These are phyloP conservation scores for Ormyrus labotus DNA, from an alignment of 2,888 invertebrate genomes.

Conservation along the genomic window DNA sequence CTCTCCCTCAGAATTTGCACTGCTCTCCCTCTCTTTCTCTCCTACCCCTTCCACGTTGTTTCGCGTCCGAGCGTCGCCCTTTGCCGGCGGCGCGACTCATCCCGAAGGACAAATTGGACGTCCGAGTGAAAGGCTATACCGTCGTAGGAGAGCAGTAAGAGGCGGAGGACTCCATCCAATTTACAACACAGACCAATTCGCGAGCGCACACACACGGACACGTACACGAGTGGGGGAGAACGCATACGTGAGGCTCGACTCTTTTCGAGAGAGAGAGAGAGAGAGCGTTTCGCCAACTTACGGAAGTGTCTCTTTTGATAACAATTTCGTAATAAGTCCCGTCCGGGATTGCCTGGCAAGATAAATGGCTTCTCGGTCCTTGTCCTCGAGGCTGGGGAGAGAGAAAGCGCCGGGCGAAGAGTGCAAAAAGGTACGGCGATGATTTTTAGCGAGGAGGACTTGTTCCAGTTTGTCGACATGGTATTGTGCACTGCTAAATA, in stretches of 20 bases:
- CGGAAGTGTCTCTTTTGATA: conserved; percentile 24
- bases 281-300: background rate
- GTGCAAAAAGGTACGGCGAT: background rate
- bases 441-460: background rate
- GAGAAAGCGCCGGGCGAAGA: background rate
- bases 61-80: background rate
- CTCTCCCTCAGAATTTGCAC: conserved; percentile 5
- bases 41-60: too few species aligned
- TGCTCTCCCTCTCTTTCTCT: background rate
- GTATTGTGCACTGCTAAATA: too few species aligned
- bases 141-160: background rate
- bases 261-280: too few species aligned
- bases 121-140: background rate
- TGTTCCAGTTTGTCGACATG: background rate
- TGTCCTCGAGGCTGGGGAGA: background rate
- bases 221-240: too few species aligned
- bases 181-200: background rate
- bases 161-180: background rate
- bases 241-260: too few species aligned
- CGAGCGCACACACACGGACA: too few species aligned
- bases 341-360: conserved; percentile 14
- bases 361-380: background rate
- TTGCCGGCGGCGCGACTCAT: background rate
- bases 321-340: conserved; percentile 23
- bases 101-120: background rate